Percentiles rank a stretch among this genome's conserved stretches.
phyloP scores from a whole-genome alignment of 2,888 invertebrate species.

The Ophioninae sp. region DNA sequence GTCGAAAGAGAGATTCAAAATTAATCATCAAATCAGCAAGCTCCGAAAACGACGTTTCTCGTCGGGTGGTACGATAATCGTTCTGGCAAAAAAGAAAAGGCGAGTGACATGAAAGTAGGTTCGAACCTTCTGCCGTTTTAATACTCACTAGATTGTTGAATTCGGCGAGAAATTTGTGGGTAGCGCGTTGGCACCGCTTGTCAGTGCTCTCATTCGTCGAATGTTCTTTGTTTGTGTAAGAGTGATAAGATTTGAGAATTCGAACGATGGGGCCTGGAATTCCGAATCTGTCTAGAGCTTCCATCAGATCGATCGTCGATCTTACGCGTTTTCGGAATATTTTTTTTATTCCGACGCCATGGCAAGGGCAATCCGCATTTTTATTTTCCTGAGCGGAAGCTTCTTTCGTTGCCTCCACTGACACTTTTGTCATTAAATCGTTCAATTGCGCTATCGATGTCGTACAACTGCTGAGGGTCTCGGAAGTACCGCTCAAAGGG shows the following conservation, averaged over 20 bases:
- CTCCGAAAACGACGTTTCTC: slow-evolving; percentile 36
- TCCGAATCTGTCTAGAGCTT: slow-evolving; percentile 71
- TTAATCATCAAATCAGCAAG: slow-evolving; percentile 51
- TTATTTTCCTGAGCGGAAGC: slow-evolving; percentile 21
- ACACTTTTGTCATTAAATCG: slow-evolving; percentile 70
- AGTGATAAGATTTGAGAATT: slow-evolving; percentile 71
- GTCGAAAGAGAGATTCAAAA: slow-evolving; percentile 58
- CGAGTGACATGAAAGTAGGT: background rate
- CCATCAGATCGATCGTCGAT: slow-evolving; percentile 68
- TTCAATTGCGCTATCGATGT: slow-evolving; percentile 69
- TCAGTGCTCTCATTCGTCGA: slow-evolving; percentile 29
- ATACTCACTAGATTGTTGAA: slow-evolving; percentile 64
- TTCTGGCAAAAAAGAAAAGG: slow-evolving; percentile 58
- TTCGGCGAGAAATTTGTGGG: slow-evolving; percentile 68
- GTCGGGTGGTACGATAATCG: slow-evolving; percentile 26
- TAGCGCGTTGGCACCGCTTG: slow-evolving; percentile 61
- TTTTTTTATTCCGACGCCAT: slow-evolving; percentile 64
- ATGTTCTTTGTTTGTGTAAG: slow-evolving; percentile 65
- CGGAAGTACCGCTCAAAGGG: slow-evolving; percentile 45
- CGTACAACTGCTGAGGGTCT: slow-evolving; percentile 36
- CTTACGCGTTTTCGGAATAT: slow-evolving; percentile 64
- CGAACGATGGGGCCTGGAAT: slow-evolving; percentile 72
- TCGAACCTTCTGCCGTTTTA: background rate
- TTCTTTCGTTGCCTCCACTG: slow-evolving; percentile 59
- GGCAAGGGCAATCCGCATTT: slow-evolving; percentile 69